Base-by-base conservation (phyloP, 2,888 invertebrate genomes). In the Xestia xanthographa region DNA sequence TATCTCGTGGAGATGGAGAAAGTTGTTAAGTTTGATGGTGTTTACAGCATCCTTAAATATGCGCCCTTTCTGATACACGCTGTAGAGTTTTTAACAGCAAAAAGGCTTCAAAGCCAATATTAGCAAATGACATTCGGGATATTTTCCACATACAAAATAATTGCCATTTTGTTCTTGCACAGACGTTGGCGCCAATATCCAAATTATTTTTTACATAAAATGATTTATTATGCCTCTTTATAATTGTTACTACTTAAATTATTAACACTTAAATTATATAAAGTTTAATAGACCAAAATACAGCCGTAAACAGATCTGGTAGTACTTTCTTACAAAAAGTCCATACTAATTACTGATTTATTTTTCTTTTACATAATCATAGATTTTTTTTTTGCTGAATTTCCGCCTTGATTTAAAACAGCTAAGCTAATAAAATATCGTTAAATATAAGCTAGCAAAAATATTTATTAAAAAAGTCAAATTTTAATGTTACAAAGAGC, bases 181-280 rank as follows among this genome's bases (percentile, higher is more conserved):
- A 76, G 12, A 79, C 69, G 53, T n/a, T 80, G 69, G 69, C 72
- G 62, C 75, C 72, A 63, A 72, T 69, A 79, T 29, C 11, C n/a
- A 72, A 77, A 41, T 77, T 20, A 41, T 53, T 29, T 76, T 80
- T 82, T 70, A 77, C 72, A 83, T 83, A 79, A 81, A 87, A 75
- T 84, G 77, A 63, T 85, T 88, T 91, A 92, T 93, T 93, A 93
- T 95, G 94, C 94, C 92, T 93, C 92, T 88, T 90, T 90, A 90
- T 89, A 92, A 93, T 92, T 92, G 92, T 92, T 91, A 91, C 93
- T 93, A 93, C 93, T 93, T 93, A 93, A 91, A 93, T 53, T 83
- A 91, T 89, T 88, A 87, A 85, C 85, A 83, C 81, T 88, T 86
- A 83, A 86, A 88, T 80, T 86, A 86, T 83, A 88, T 83, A 88